Evolutionary conservation across 2,888 invertebrate genomes (phyloP), one percentile per base, ranked within the genome.

Genomic region (Nasonovia ribisnigri): DNA sequence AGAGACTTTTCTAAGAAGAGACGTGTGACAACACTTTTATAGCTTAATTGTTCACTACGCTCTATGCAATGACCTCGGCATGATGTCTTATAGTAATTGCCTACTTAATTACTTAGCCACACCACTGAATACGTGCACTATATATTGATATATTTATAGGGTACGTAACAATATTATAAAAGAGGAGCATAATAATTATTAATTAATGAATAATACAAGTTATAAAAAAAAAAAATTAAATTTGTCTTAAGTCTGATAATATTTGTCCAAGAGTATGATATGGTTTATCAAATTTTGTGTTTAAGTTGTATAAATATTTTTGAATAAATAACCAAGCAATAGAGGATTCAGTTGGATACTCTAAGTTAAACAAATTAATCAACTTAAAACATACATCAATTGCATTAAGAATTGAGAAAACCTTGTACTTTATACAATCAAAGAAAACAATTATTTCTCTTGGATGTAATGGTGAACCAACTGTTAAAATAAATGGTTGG

Each of bases 271-370:
- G 24, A 3, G 46, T 86, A 24, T 86, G 84, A 86, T 6, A 60
- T 57, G 88, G 88, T 10, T 42, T 29, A 57, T 89, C 57, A 89
- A 57, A 89, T 60, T 89, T 89, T 42, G 88, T 89, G 42, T 36
- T 87, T 26, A 57, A 24, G 8, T 16, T 24, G 13, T 24, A 89
- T 24, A 89, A 57, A 89, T 42, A 57, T 42, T 54, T 51, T 57
- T 89, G 46, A 46, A 46, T 46, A 46, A 46, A 46, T 46, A 46
- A 46, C 46, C 46, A 46, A 46, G 46, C 6, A 57, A 89, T 57
- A 57, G 57, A 89, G 20, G 26, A 10, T n/a, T n/a, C n/a, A n/a
- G n/a, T n/a, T 42, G 57, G 57, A 89, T 60, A 89, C 42, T 89
- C 57, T 57, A 89, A 42, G 24, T 87, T 48, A 48, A 87, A 87